Evolutionary conservation across 2,888 invertebrate genomes (phyloP), one percentile per base, ranked within the genome.

Genomic region (Stenchaetothrips biformis): DNA sequence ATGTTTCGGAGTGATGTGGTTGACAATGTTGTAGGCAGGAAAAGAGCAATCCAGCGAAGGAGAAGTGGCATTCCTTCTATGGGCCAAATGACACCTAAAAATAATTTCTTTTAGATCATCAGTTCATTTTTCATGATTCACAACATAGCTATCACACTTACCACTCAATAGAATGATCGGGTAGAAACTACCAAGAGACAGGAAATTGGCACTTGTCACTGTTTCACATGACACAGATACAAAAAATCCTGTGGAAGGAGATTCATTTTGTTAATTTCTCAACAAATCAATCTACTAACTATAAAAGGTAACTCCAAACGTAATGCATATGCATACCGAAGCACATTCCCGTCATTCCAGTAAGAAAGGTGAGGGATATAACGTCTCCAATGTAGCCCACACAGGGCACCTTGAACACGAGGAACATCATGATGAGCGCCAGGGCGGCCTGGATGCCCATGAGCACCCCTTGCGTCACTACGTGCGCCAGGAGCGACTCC

Each of bases 161-260:
- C 96, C 96, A 86, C 95, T 94, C 8, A 96, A 88, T 82, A 97
- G 88, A 82, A 97, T 91, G 89, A 95, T 92, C 0, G 97, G 96
- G 85, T 96, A 97, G 85, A 97, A 96, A 82, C 94, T 94, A 18
- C 97, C 97, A 0, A 96, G 92, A 0, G 95, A 91, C 16, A 94
- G 90, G 86, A 95, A 95, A 88, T 96, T 95, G 0, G 96, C 93
- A 84, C 93, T 89, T 0, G 92, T 92, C 84, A 95, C 95, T 49
- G 93, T 92, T 37, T 91, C 90, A 84, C 94, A 94, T 83, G 93
- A 88, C 0, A 95, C 91, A 0, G 96, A 95, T 79, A 96, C 92
- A 67, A 95, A 89, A 85, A 97, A 93, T 67, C 96, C 92, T 91
- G 83, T 81, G 27, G 11, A n/a, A 25, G 81, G 53, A 48, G 77